Base-by-base conservation (phyloP, 2,888 invertebrate species). In the Ryuthela nishihirai region DNA sequence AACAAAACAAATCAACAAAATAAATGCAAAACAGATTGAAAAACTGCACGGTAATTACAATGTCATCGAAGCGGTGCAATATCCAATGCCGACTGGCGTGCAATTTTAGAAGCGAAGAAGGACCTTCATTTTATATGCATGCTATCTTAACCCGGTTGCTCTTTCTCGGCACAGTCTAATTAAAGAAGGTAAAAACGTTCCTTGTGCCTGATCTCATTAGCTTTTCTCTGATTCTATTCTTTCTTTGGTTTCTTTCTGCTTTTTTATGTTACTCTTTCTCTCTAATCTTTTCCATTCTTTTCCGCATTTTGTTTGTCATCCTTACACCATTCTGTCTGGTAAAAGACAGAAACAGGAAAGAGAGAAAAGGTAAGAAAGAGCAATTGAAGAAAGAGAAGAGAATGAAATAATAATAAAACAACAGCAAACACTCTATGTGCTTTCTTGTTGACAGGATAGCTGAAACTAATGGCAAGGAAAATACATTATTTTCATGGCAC, bases 161-260 rank as follows among this genome's bases (percentile, higher is more conserved):
- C n/a, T n/a, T n/a, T n/a, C n/a, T n/a, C n/a, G n/a, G n/a, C n/a
- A 52, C 24, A 20, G 44, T 39, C 44, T 52, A 52, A 52, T 52
- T 52, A 52, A 44, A 45, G 50, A 43, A 52, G 39, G 39, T 23
- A 44, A 52, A 52, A 52, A 52, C 29, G 32, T 44, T 44, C 38
- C 29, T 52, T 38, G 38, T 39, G 52, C 39, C 42, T 52, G 52
- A 52, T 52, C 52, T 52, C 52, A 52, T 52, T 52, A 44, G 35
- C 29, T 36, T 52, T 52, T 52, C 44, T 42, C 45, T 44, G 39
- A 44, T 45, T 52, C 35, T 44, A 44, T 15, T 24, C 32, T 21
- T 39, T 44, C 24, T 20, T 17, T 5, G 26, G 36, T 25, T 9
- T 25, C 29, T 36, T 32, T 18, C 7, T 26, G 42, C 38, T 36